Base-by-base conservation (phyloP, 2,888 invertebrate species). In the Eumacrocentrus americanus region DNA sequence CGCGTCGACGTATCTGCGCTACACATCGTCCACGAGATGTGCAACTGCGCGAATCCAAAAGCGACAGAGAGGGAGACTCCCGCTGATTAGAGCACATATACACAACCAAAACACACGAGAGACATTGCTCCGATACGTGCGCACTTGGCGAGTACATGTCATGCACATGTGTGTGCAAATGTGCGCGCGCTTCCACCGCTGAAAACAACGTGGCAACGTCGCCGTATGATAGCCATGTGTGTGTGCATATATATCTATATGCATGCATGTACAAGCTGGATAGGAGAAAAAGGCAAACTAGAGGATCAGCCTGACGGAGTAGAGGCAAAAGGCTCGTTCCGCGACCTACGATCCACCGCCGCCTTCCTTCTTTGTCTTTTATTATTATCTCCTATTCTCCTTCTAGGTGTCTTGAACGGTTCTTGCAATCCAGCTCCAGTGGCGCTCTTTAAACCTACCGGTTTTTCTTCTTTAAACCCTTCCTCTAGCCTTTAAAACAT, bases 191-290 rank as follows among this genome's bases (percentile, higher is more conserved):
- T 44, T 44, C 34, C 58, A 59, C 50, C 18, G 48, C 20, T 7
- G 56, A 35, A 62, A 61, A 61, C 53, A 67, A 72, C 68, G 68
- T 70, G 73, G 73, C 73, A 72, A 72, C 73, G 63, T 64, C 55
- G 55, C 61, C 44, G 4, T n/a, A n/a, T n/a, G n/a, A n/a, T n/a
- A 44, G 25, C 4, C 23, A 18, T 14, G 3, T 20, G 67, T 60
- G 65, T 66, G 47, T 35, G 55, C 23, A 29, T 29, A 29, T 29
- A 29, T n/a, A n/a, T n/a, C n/a, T n/a, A n/a, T n/a, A n/a, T n/a
- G n/a, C n/a, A n/a, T n/a, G n/a, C n/a, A n/a, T n/a, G n/a, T n/a
- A n/a, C n/a, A n/a, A n/a, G n/a, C n/a, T n/a, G n/a, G n/a, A n/a
- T 29, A 29, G n/a, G 25, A 54, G 25, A 44, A 25, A 44, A 18